phyloP scores from a whole-genome alignment of 1,140 invertebrate species.

The Heterodera carotae region DNA sequence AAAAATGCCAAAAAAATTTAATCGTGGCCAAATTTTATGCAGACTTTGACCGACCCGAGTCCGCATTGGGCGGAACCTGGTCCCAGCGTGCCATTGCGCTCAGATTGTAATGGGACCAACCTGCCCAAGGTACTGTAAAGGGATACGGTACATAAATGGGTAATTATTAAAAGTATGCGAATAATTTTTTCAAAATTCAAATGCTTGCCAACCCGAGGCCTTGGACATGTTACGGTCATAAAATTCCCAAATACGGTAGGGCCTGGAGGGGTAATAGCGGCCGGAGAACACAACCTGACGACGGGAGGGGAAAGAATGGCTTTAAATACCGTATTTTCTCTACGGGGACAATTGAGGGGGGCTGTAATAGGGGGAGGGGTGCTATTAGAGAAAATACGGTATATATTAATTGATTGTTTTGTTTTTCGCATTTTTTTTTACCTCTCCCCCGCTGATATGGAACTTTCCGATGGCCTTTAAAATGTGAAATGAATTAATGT shows the following conservation, averaged over 20 bases:
- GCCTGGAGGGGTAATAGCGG: slow-evolving; percentile 62
- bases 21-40: no score
- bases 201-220: background rate
- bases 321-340: no score
- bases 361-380: no score
- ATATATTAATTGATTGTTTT: no score
- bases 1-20: no score
- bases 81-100: slow-evolving; percentile 64
- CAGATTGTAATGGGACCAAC: slow-evolving; percentile 65
- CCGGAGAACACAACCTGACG: slow-evolving; percentile 59
- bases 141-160: background rate
- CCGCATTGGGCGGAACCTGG: slow-evolving; percentile 59
- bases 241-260: slow-evolving; percentile 65
- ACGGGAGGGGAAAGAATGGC: background rate
- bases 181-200: no score
- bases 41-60: slow-evolving; percentile 30
- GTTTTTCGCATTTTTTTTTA: slow-evolving; percentile 22
- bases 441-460: slow-evolving; percentile 62
- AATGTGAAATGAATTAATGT: background rate
- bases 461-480: slow-evolving; percentile 47
- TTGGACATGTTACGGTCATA: slow-evolving; percentile 65
- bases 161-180: no score
- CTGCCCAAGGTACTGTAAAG: slow-evolving; percentile 60
- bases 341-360: no score
- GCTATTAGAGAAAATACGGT: no score